Percentiles rank a stretch among this genome's conserved stretches.
These are phyloP conservation scores for Probosciger aterrimus DNA, from an alignment of 2,113 vertebrate genomes.

Conservation along the genomic window DNA sequence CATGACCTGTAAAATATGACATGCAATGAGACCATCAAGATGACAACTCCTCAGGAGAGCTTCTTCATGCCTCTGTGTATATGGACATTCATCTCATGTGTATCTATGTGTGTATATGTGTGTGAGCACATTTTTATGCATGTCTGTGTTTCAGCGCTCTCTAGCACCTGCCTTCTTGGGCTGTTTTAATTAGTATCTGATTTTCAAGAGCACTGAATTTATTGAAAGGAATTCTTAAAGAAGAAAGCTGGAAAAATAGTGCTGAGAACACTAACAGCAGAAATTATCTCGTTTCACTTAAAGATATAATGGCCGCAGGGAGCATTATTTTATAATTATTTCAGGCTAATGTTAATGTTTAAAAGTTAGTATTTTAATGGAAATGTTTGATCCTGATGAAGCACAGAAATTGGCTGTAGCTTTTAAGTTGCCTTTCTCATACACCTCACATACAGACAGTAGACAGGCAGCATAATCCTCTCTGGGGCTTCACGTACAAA, in stretches of 20 bases:
- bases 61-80: neutral
- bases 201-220: slow-evolving; percentile 29
- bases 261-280: neutral
- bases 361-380: slow-evolving; percentile 58
- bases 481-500: neutral
- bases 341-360: slow-evolving; percentile 55
- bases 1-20: neutral
- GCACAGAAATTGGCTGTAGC: slow-evolving; percentile 11
- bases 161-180: neutral
- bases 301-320: neutral
- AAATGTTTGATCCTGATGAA: slow-evolving; percentile 55
- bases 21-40: neutral
- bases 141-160: neutral
- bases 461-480: slow-evolving; percentile 7
- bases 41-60: neutral
- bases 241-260: slow-evolving; percentile 5
- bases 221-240: neutral
- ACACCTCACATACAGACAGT: neutral
- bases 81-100: neutral
- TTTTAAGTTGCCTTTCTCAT: slow-evolving; percentile 42
- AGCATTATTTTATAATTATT: slow-evolving; percentile 62
- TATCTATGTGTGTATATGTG: accelerated
- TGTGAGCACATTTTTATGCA: neutral
- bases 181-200: slow-evolving; percentile 30
- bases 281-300: slow-evolving; percentile 10